Evolutionary conservation across 1,140 invertebrate genomes (phyloP).

Genomic region (Aporrectodea caliginosa): DNA sequence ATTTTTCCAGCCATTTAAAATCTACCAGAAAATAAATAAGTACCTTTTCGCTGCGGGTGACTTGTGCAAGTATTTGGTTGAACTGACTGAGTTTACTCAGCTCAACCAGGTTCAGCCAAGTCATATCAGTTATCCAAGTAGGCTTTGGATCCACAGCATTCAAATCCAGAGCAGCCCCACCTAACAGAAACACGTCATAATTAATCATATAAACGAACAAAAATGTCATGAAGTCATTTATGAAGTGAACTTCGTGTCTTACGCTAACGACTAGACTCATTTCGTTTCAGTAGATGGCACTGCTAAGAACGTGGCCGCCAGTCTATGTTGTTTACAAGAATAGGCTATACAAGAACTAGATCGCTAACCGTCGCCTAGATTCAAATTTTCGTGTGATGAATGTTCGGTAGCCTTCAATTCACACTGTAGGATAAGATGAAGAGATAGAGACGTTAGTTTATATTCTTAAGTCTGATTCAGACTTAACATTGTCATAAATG

Average conservation of each 20-base stretch:
- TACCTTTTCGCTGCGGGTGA: constrained; percentile 72
- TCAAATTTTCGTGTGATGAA: no score
- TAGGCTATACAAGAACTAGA: background rate
- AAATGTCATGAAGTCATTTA: no score
- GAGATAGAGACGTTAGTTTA: no score
- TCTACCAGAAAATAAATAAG: no score
- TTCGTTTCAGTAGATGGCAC: background rate
- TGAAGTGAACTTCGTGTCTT: background rate
- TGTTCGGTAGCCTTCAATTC: no score
- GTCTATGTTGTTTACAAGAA: no score
- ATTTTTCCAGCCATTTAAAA: no score
- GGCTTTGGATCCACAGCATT: constrained; percentile 75
- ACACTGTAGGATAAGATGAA: no score
- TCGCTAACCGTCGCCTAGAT: background rate
- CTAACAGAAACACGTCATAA: constrained; percentile 43
- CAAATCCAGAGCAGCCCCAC: constrained; percentile 75
- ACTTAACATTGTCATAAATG: no score
- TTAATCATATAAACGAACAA: no score
- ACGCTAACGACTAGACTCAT: background rate
- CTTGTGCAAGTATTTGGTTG: constrained; percentile 69
- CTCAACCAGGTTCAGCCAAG: constrained; percentile 80
- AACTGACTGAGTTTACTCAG: constrained; percentile 69
- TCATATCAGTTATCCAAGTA: constrained; percentile 78
- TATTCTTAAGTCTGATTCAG: no score
- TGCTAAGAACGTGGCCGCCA: background rate